phyloP scores from a whole-genome alignment of 2,797 vertebrate genomes.

The Smutsia temminckii region DNA sequence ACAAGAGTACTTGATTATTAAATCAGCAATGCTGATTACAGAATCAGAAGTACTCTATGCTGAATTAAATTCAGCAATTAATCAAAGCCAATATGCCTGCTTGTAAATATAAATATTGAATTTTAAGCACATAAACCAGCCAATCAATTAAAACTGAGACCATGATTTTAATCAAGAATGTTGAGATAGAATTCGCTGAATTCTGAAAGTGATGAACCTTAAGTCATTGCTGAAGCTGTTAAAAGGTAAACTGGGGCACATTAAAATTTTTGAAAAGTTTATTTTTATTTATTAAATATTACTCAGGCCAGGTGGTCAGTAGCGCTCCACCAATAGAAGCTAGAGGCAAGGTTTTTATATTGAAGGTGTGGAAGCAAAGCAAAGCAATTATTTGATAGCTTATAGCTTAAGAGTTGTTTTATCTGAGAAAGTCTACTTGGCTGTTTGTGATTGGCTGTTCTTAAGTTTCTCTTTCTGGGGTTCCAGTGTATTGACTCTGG shows the following conservation, averaged over 20 bases:
- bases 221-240: slow-evolving; percentile 52
- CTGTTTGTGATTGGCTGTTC: background rate
- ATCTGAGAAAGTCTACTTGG: background rate
- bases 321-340: background rate
- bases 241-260: slow-evolving; percentile 1
- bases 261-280: background rate
- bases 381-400: background rate
- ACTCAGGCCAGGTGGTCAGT: background rate
- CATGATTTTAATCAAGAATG: slow-evolving; percentile 60
- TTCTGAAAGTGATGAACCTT: slow-evolving; percentile 50
- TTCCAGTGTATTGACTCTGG: background rate
- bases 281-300: background rate
- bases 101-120: slow-evolving; percentile 71
- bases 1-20: slow-evolving; percentile 72
- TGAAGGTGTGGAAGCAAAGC: background rate
- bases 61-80: slow-evolving; percentile 77
- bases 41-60: slow-evolving; percentile 67
- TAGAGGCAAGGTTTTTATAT: background rate
- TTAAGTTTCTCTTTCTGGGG: background rate
- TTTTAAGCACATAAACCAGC: slow-evolving; percentile 52
- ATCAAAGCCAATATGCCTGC: slow-evolving; percentile 67
- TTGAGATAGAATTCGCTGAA: slow-evolving; percentile 60
- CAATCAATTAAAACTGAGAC: slow-evolving; percentile 62
- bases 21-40: slow-evolving; percentile 65
- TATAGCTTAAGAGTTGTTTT: background rate